Evolutionary conservation across 2,888 invertebrate species (phyloP), one percentile per base, ranked within the genome.

Genomic region (Drosophila lacicola): DNA sequence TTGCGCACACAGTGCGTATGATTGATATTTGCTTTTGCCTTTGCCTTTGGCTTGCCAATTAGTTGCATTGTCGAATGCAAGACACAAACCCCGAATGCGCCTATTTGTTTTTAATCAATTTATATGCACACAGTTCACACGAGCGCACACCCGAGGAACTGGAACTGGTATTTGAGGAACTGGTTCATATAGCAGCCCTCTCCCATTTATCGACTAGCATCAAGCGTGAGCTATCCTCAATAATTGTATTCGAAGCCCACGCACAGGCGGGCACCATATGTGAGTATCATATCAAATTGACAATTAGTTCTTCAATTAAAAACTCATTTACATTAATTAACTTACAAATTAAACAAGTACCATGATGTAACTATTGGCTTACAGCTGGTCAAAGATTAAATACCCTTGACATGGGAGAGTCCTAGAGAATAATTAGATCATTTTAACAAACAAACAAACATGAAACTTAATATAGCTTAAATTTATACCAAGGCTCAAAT

Each of bases 161-260:
- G 89, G 96, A 97, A 92, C 94, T 95, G 72, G 96, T 97, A 74
- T 97, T 96, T 90, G 96, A 97, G 88, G 97, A 97, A 90, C 93
- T 97, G 55, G 93, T 96, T 72, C 96, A 96, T 90, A 96, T 97
- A 83, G 95, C 96, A 85, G 96, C 97, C 14, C 93, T 97, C 67
- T 95, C 96, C 6, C 96, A 97, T 92, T 93, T 97, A 61, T 96
- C 96, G 69, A 96, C 96, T 82, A 96, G 96, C 87, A 96, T 97
- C 70, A 97, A 96, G 92, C 93, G 96, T 68, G 96, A 97, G 92
- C 92, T 97, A 77, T 96, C 96, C 45, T 94, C 95, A 65, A 96
- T 96, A 60, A 95, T 97, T 70, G 94, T 96, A 82, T 96, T 96
- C 91, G 97, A 97, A 92, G 95, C 96, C 42, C 96, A 96, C 92